Conservation (phyloP, 2,113 vertebrate genomes). For the Callospermophilus lateralis region DNA sequence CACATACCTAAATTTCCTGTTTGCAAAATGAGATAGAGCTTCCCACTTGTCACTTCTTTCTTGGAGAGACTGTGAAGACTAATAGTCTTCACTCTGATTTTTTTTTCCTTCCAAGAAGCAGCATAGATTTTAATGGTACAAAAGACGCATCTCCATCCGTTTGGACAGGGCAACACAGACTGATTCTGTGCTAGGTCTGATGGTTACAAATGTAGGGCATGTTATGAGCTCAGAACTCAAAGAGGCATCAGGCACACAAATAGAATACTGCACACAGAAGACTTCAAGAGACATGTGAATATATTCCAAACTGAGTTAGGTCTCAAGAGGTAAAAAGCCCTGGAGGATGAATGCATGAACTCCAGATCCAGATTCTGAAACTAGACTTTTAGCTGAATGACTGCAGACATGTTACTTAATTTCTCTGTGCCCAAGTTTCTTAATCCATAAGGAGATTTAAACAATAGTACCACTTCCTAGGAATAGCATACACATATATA, state of each 20-base stretch:
- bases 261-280: not conserved
- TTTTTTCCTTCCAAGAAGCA: slow-evolving; percentile 63
- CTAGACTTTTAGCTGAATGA: slow-evolving; percentile 45
- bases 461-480: slow-evolving; percentile 54
- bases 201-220: slow-evolving; percentile 1
- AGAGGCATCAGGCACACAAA: not conserved
- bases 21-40: slow-evolving; percentile 81
- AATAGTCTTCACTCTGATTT: slow-evolving; percentile 74
- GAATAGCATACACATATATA: slow-evolving; percentile 46
- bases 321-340: not conserved
- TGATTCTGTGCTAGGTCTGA: not conserved
- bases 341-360: not conserved
- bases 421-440: slow-evolving; percentile 70
- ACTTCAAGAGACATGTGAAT: not conserved
- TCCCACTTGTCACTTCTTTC: slow-evolving; percentile 80
- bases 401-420: slow-evolving; percentile 56
- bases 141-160: slow-evolving; percentile 52
- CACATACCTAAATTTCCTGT: slow-evolving; percentile 84
- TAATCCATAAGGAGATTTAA: slow-evolving; percentile 53
- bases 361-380: slow-evolving; percentile 16
- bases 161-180: slow-evolving; percentile 25
- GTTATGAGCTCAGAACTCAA: not conserved
- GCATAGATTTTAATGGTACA: slow-evolving; percentile 59
- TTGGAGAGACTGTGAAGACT: slow-evolving; percentile 77
- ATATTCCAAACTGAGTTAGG: not conserved